phyloP scores from a whole-genome alignment of 2,797 vertebrate genomes.

The Tenualosa thibaudeaui region DNA sequence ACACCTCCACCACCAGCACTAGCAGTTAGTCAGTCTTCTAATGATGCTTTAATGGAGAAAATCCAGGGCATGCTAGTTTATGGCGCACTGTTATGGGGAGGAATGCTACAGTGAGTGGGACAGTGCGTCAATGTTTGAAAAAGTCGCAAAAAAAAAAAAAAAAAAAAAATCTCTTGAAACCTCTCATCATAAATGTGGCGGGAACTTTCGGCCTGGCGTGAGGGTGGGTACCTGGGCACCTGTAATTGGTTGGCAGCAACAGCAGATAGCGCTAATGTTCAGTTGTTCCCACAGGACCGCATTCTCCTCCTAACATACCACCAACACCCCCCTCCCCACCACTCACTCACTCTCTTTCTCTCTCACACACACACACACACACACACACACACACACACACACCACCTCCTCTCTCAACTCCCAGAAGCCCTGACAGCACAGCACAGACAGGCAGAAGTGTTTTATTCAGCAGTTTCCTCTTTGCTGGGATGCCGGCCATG shows the following conservation, averaged over 20 bases:
- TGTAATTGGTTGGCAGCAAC: background rate
- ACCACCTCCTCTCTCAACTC: background rate
- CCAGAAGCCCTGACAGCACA: background rate
- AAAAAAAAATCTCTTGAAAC: background rate
- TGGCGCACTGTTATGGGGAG: background rate
- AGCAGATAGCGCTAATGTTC: background rate
- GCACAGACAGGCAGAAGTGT: constrained; percentile 3
- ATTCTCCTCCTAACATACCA: background rate
- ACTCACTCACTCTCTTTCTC: no score
- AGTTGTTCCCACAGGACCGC: background rate
- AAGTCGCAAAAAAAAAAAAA: no score
- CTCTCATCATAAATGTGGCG: background rate
- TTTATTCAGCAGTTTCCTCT: constrained; percentile 10
- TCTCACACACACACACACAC: background rate
- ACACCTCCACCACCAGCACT: no score
- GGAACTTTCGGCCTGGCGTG: background rate
- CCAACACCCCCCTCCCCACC: no score
- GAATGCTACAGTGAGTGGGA: background rate
- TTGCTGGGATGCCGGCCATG: background rate
- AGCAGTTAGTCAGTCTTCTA: background rate
- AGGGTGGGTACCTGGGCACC: background rate
- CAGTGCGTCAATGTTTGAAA: background rate
- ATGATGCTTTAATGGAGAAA: background rate
- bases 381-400: no score
- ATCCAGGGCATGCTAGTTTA: background rate